Percentiles rank a stretch among this genome's conserved stretches.
phyloP scores from a whole-genome alignment of 2,797 vertebrate genomes.

The Netta rufina region DNA sequence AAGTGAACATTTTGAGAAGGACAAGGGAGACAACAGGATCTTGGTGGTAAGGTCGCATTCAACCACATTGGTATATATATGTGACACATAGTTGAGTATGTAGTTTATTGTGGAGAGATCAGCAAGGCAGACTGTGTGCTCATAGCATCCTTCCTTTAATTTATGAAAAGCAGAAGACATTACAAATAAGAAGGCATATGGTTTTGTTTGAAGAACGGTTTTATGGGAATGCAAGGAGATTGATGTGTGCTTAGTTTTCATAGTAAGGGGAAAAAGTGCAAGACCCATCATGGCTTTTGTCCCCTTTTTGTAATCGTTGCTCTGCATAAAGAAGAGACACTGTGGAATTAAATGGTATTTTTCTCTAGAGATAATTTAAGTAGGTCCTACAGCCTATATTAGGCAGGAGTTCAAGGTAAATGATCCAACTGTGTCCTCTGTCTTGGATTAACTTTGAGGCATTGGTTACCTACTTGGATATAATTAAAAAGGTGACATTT shows the following conservation, averaged over 20 bases:
- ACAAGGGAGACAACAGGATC: neutral
- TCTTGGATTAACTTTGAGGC: conserved; percentile 18
- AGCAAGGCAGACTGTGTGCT: neutral
- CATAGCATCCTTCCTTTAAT: neutral
- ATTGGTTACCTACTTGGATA: conserved; percentile 1
- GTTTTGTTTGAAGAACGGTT: neutral
- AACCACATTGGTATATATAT: fast-evolving
- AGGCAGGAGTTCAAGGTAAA: conserved; percentile 18
- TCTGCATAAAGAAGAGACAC: neutral
- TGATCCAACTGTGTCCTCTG: neutral
- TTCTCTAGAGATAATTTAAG: conserved; percentile 40
- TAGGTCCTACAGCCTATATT: conserved; percentile 41
- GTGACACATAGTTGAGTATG: neutral
- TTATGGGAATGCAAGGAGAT: neutral
- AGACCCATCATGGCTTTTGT: neutral
- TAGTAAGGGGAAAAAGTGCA: neutral
- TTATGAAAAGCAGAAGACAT: neutral
- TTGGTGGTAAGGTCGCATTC: neutral
- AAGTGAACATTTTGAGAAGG: neutral
- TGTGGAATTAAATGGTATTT: neutral
- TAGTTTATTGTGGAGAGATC: neutral
- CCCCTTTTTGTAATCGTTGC: neutral
- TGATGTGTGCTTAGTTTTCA: neutral
- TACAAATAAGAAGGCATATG: neutral
- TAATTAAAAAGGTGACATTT: neutral